Evolutionary conservation across 2,888 invertebrate genomes (phyloP).

Genomic region (Acrobasis suavella): DNA sequence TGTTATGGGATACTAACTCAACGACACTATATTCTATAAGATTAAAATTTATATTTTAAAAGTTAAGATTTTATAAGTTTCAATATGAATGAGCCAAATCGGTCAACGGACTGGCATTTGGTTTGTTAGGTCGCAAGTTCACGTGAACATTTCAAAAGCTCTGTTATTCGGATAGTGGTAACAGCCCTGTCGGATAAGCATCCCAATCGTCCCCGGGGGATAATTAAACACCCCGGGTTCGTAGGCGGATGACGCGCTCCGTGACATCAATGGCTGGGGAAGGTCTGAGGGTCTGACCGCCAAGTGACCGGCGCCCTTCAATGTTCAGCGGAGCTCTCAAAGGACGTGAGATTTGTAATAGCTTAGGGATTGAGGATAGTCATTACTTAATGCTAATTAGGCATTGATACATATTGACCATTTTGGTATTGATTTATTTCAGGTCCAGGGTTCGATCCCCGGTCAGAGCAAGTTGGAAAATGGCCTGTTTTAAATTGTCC

Average conservation of each 20-base stretch:
- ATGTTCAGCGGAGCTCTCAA: constrained; percentile 35
- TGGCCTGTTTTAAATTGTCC: no score
- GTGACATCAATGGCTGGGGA: constrained; percentile 36
- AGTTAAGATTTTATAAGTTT: no score
- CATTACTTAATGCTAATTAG: constrained; percentile 3
- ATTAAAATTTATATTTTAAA: no score
- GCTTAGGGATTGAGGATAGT: background rate
- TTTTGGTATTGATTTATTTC: no score
- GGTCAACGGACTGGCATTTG: no score
- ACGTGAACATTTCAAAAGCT: no score
- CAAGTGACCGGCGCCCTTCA: constrained; percentile 35
- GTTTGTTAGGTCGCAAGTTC: no score
- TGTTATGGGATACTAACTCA: no score
- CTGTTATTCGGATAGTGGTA: background rate
- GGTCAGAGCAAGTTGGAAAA: no score
- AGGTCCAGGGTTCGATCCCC: no score
- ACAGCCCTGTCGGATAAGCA: background rate
- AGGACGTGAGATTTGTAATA: constrained; percentile 1
- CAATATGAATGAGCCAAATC: no score
- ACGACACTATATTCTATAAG: no score
- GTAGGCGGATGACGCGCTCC: constrained; percentile 25
- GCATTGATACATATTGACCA: background rate
- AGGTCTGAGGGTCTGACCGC: constrained; percentile 26
- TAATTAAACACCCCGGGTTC: constrained; percentile 9
- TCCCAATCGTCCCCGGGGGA: background rate